phyloP scores from a whole-genome alignment of 1,140 invertebrate genomes.

The Chironomus striatipennis region DNA sequence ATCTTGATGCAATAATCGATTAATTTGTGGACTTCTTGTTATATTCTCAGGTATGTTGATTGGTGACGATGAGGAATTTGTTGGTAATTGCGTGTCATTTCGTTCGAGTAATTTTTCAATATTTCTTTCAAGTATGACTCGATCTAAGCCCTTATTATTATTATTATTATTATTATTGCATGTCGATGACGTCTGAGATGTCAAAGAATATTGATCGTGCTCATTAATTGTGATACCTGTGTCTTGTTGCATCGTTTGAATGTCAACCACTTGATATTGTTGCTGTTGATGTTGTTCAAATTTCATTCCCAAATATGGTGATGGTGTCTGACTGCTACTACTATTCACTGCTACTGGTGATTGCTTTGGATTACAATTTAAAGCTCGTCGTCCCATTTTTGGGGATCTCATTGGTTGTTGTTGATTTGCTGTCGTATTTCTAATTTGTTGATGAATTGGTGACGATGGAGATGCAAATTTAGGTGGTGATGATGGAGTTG shows the following conservation, averaged over 20 bases:
- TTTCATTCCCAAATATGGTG: neutral
- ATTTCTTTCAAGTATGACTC: constrained; percentile 50
- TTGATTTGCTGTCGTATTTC: constrained; percentile 28
- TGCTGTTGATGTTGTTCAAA: neutral
- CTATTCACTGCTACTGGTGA: constrained; percentile 30
- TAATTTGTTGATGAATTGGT: neutral
- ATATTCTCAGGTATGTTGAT: constrained; percentile 28
- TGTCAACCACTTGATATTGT: too few species aligned
- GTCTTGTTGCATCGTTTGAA: neutral
- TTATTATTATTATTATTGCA: too few species aligned
- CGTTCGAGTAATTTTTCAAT: constrained; percentile 42
- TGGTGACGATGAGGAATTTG: constrained; percentile 19
- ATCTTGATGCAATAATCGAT: constrained; percentile 34
- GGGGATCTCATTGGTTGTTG: constrained; percentile 45
- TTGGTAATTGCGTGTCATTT: constrained; percentile 33
- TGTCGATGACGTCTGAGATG: constrained; percentile 22
- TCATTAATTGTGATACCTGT: constrained; percentile 24
- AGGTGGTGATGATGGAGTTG: constrained; percentile 39
- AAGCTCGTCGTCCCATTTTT: constrained; percentile 46
- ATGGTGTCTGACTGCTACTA: constrained; percentile 31
- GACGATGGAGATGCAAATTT: neutral
- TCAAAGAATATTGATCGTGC: neutral
- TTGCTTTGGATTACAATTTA: constrained; percentile 39
- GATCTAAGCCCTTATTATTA: constrained; percentile 42
- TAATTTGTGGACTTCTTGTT: constrained; percentile 34